Base-by-base conservation (phyloP, 1,140 invertebrate genomes). In the Zaprionus davidi region DNA sequence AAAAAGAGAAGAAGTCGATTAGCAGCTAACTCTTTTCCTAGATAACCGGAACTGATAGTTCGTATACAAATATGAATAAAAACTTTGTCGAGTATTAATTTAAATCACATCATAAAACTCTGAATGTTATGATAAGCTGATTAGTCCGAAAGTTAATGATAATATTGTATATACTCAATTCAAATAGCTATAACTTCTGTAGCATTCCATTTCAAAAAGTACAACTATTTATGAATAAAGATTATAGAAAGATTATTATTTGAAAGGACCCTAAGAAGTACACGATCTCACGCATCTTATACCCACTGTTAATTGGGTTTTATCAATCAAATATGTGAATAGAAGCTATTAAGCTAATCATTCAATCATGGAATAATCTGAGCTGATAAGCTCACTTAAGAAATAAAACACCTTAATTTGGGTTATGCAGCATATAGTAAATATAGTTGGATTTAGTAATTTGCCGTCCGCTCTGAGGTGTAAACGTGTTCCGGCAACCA, bases 1-100 rank as follows among this genome's bases (percentile, higher is more conserved):
- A 62, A 31, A 49, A 9, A 11, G 31, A 34, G 53, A 71, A 57
- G 59, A 72, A 26, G 24, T 7, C 51, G 12, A 46, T 56, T 5
- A 63, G 24, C 46, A 28, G 28, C 24, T 15, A 58, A 66, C 20
- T 41, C 15, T n/a, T 15, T 41, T 6, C 5, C 0, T 34, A 7
- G 38, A 41, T 12, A 58, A 57, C 26, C 34, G 13, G 4, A 72
- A 38, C 36, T 20, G 44, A 78, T 78, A 72, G 38, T 94, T 95
- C 82, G 94, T 95, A 1, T 97, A 63, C 97, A 9, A 96, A 34
- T 7, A 26, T 26, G 24, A 26, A 26, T 26, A 94, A 95, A 95
- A 93, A 93, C 95, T 11, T 41, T 28, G 57, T 55, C 56, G 44
- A 64, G 69, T 71, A 71, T 65, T 71, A 71, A 64, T 56, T 65